Evolutionary conservation across 2,797 vertebrate species (phyloP).

Genomic region (Simalia tracyae): DNA sequence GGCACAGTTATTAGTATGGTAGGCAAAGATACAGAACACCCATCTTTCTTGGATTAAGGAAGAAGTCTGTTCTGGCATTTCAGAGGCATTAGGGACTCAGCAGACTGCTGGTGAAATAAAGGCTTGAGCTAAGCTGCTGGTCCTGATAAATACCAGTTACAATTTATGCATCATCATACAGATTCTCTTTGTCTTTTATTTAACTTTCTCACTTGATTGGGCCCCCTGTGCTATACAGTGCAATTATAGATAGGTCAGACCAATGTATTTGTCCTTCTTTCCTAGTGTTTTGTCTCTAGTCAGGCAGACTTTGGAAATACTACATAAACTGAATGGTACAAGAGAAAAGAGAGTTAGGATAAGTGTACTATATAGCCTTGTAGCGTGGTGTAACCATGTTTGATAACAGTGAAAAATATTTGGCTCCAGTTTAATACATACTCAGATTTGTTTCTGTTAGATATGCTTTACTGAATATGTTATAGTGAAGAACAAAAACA

Average conservation of each 20-base stretch:
- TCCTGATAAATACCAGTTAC: not conserved
- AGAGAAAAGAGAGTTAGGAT: not conserved
- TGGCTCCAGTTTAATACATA: not conserved
- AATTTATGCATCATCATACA: not conserved
- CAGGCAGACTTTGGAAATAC: not conserved
- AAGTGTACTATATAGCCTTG: not conserved
- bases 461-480: not conserved
- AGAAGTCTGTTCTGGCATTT: not conserved
- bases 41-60: not conserved
- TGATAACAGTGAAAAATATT: not conserved
- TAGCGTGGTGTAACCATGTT: not conserved
- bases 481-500: not conserved
- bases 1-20: not conserved
- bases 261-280: not conserved
- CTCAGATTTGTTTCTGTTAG: constrained; percentile 7
- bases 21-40: not conserved
- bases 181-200: not conserved
- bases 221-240: not conserved
- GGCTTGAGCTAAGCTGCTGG: not conserved
- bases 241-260: not conserved
- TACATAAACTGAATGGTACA: not conserved
- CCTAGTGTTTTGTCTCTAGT: not conserved
- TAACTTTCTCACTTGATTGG: not conserved
- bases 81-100: not conserved
- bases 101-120: not conserved